Evolutionary conservation across 2,888 invertebrate species (phyloP).

Genomic region (Conchocele bisecta): DNA sequence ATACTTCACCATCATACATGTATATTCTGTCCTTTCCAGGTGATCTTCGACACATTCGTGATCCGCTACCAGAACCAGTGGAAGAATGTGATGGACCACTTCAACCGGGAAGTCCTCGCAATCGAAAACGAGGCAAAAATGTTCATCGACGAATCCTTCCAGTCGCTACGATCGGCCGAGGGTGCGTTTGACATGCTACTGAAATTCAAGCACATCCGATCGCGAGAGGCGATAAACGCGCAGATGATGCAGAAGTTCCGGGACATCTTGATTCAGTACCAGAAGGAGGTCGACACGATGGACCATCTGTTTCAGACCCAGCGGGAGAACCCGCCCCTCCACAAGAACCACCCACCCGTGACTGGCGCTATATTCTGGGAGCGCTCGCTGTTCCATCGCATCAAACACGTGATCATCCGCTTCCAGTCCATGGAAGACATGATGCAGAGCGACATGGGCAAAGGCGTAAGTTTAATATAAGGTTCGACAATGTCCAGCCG

Average conservation of each 20-base stretch:
- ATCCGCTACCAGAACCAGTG: slow-evolving; percentile 92
- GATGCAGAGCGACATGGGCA: slow-evolving; percentile 88
- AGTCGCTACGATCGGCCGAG: slow-evolving; percentile 90
- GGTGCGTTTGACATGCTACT: slow-evolving; percentile 91
- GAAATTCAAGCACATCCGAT: slow-evolving; percentile 91
- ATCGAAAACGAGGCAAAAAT: slow-evolving; percentile 92
- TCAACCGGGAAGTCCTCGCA: slow-evolving; percentile 88
- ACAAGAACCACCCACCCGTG: slow-evolving; percentile 90
- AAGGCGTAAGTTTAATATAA: slow-evolving; percentile 83
- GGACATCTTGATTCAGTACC: slow-evolving; percentile 92
- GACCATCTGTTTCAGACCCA: slow-evolving; percentile 79
- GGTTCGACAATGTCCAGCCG: too few relatives aligned
- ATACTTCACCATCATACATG: too few relatives aligned
- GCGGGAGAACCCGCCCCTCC: slow-evolving; percentile 86
- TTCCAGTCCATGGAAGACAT: slow-evolving; percentile 91
- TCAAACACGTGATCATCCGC: slow-evolving; percentile 91
- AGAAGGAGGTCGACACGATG: slow-evolving; percentile 89
- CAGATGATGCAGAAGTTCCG: slow-evolving; percentile 92
- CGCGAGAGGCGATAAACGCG: slow-evolving; percentile 88
- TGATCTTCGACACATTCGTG: slow-evolving; percentile 93
- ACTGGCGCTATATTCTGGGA: slow-evolving; percentile 95
- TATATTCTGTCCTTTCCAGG: slow-evolving; percentile 82
- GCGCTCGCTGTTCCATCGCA: slow-evolving; percentile 89
- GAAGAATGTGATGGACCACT: slow-evolving; percentile 91
- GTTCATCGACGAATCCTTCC: slow-evolving; percentile 94